Evolutionary conservation across 2,888 invertebrate genomes (phyloP).

Genomic region (Pristionchus japonicus): DNA sequence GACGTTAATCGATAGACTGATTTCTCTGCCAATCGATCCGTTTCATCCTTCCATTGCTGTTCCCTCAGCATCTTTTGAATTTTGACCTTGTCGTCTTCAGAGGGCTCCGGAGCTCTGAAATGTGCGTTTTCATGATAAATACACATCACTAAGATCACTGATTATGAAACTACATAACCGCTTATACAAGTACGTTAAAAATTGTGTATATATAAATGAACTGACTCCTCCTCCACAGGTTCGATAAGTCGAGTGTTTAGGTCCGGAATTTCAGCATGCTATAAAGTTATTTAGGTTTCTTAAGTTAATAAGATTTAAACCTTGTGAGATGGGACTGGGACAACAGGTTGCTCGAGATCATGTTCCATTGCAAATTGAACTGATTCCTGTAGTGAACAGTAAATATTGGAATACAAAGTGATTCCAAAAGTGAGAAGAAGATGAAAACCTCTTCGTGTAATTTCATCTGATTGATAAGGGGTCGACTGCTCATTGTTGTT

Average conservation of each 20-base stretch:
- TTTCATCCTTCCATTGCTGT: slow-evolving; percentile 39
- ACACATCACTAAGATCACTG: too few species aligned
- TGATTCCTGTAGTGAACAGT: neutral
- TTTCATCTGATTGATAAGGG: slow-evolving; percentile 14
- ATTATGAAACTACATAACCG: too few species aligned
- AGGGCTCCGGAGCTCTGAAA: neutral
- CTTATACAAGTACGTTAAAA: too few species aligned
- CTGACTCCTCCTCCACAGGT: slow-evolving; percentile 37
- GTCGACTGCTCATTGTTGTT: slow-evolving; percentile 28
- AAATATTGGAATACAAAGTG: neutral
- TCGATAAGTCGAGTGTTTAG: neutral
- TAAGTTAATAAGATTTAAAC: neutral
- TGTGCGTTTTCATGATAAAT: neutral
- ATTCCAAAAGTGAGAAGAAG: neutral
- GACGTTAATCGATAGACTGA: neutral
- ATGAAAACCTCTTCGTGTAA: neutral
- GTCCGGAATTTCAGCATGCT: slow-evolving; percentile 30
- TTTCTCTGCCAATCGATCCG: slow-evolving; percentile 15
- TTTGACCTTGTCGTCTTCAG: slow-evolving; percentile 16
- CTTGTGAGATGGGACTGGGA: neutral
- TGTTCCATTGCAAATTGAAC: slow-evolving; percentile 19
- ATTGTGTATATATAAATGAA: too few species aligned
- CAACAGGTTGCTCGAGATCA: slow-evolving; percentile 15
- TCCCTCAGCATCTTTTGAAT: slow-evolving; percentile 35
- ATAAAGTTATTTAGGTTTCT: neutral